Conservation (phyloP, 1,140 invertebrate species). For the Drosophila ironensis region DNA sequence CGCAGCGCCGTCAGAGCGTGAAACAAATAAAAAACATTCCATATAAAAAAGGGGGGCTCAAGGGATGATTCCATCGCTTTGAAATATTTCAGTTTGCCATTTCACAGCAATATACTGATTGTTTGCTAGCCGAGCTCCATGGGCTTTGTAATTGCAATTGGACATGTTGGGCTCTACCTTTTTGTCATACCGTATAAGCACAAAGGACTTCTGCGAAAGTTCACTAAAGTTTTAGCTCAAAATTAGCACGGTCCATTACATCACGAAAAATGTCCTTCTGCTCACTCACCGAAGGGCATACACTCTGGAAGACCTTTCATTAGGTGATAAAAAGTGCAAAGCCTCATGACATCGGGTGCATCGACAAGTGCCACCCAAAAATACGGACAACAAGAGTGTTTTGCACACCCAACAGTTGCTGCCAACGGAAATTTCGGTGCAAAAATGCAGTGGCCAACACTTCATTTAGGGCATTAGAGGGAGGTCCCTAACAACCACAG, state of each 20-base stretch:
- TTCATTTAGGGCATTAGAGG: conserved; percentile 57
- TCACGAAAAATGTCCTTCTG: no score
- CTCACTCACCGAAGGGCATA: no score
- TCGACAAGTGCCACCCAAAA: conserved; percentile 13
- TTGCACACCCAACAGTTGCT: conserved; percentile 14
- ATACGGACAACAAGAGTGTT: conserved; percentile 11
- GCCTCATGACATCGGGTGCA: conserved; percentile 1
- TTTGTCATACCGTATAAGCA: no score
- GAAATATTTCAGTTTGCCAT: conserved; percentile 1
- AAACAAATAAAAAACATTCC: neutral
- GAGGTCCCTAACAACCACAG: no score
- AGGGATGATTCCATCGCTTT: neutral
- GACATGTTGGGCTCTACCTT: no score
- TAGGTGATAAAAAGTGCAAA: conserved; percentile 14
- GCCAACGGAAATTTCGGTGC: conserved; percentile 41
- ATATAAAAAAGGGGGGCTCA: neutral
- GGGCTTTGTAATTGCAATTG: neutral
- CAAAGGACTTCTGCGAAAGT: no score
- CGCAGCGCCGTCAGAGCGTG: neutral
- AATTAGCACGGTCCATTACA: no score
- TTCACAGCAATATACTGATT: neutral
- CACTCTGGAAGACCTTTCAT: conserved; percentile 16
- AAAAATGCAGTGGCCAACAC: conserved; percentile 59
- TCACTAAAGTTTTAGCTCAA: no score
- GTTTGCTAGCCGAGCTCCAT: neutral